These are phyloP conservation scores for Syngnathus typhle DNA, from an alignment of 2,113 vertebrate genomes.

Conservation along the genomic window DNA sequence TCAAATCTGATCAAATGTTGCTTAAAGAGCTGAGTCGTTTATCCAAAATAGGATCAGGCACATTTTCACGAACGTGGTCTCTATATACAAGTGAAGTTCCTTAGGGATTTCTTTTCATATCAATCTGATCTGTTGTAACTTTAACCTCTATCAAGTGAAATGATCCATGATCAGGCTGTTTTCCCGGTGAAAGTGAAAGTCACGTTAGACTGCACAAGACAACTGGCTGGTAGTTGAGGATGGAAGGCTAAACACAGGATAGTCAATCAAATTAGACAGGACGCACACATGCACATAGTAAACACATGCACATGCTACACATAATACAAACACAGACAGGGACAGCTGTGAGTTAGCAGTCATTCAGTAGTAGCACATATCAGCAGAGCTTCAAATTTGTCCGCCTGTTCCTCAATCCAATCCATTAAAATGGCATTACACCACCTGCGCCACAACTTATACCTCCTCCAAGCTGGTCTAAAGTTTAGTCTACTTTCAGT, in stretches of 20 bases:
- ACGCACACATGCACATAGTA: neutral
- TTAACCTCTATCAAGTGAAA: neutral
- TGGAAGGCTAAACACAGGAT: conserved; percentile 17
- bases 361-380: neutral
- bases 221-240: conserved; percentile 9
- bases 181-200: conserved; percentile 17
- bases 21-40: neutral
- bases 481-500: no score
- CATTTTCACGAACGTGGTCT: neutral
- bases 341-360: conserved; percentile 18
- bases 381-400: no score
- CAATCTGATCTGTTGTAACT: neutral
- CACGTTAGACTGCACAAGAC: neutral
- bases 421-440: no score
- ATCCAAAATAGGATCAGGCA: neutral
- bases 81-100: neutral
- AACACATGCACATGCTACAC: neutral
- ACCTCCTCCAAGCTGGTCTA: no score
- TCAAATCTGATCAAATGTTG: neutral
- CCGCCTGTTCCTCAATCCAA: no score
- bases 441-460: no score
- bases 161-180: neutral
- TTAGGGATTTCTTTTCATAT: neutral
- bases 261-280: conserved; percentile 2
- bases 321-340: neutral